phyloP scores from a whole-genome alignment of 2,113 vertebrate species.

The Sclerurus mexicanus region DNA sequence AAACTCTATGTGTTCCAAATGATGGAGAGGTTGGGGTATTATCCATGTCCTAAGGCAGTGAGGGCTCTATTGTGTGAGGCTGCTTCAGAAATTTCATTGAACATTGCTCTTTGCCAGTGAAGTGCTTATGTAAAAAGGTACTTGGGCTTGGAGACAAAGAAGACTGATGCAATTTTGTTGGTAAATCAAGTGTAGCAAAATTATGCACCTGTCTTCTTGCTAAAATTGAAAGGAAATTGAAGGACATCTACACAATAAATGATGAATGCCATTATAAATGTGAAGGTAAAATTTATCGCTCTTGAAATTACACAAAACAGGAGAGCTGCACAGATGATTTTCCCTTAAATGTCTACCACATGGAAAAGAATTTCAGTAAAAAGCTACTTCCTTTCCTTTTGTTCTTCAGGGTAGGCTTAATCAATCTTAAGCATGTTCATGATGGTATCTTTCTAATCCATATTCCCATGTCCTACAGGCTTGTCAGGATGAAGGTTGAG shows the following conservation, averaged over 20 bases:
- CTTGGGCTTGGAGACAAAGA: neutral
- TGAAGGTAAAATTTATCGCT: neutral
- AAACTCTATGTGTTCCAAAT: neutral
- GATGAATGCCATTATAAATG: neutral
- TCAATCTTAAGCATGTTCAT: neutral
- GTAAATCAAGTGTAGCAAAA: constrained; percentile 33
- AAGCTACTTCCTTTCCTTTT: neutral
- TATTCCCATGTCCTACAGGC: constrained; percentile 46
- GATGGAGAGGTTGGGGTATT: neutral
- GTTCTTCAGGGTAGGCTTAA: neutral
- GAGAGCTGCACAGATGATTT: neutral
- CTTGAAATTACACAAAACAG: neutral
- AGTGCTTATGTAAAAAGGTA: neutral
- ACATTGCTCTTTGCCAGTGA: neutral
- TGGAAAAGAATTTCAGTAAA: neutral
- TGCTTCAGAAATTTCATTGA: neutral
- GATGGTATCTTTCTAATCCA: neutral
- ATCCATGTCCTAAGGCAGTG: neutral
- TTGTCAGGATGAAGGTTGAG: constrained; percentile 66
- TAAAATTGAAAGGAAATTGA: constrained; percentile 7
- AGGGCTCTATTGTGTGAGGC: neutral
- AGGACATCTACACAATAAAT: neutral
- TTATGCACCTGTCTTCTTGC: neutral
- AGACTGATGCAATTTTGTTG: constrained; percentile 17
- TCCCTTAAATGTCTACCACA: neutral